Percentiles rank a stretch among this genome's conserved stretches.
These are phyloP conservation scores for Archocentrus centrarchus DNA, from an alignment of 2,113 vertebrate genomes.

Conservation along the genomic window DNA sequence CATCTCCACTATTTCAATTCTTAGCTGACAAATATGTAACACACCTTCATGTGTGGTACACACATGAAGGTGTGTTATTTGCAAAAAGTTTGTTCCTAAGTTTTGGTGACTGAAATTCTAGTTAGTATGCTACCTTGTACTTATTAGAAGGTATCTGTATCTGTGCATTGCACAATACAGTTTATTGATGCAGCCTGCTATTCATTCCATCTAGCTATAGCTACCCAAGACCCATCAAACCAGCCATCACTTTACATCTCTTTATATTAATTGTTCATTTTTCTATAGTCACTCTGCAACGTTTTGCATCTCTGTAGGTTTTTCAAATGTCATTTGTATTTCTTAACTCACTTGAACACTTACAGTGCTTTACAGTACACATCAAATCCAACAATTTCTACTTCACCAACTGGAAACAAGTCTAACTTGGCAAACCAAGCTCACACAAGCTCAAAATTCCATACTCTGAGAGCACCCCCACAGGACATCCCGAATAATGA, in stretches of 20 bases:
- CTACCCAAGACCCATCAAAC: neutral
- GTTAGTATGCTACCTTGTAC: neutral
- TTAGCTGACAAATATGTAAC: neutral
- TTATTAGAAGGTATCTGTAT: neutral
- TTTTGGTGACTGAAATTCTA: neutral
- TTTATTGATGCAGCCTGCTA: neutral
- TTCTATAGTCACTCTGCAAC: neutral
- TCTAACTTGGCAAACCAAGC: neutral
- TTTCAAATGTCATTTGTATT: neutral
- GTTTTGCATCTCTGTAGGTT: neutral
- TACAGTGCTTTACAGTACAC: neutral
- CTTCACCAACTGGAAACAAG: neutral
- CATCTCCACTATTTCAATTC: neutral
- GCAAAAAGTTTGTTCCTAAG: neutral
- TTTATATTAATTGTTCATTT: neutral
- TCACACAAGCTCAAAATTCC: too few species aligned
- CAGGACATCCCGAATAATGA: neutral
- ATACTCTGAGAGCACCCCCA: too few species aligned
- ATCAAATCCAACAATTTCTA: neutral
- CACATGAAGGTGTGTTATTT: too few species aligned
- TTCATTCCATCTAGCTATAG: fast-evolving
- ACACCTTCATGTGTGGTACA: too few species aligned
- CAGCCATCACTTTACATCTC: neutral
- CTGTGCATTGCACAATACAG: neutral
- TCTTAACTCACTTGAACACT: neutral